Base-by-base conservation (phyloP, 2,113 vertebrate genomes). In the Phaethon lepturus region DNA sequence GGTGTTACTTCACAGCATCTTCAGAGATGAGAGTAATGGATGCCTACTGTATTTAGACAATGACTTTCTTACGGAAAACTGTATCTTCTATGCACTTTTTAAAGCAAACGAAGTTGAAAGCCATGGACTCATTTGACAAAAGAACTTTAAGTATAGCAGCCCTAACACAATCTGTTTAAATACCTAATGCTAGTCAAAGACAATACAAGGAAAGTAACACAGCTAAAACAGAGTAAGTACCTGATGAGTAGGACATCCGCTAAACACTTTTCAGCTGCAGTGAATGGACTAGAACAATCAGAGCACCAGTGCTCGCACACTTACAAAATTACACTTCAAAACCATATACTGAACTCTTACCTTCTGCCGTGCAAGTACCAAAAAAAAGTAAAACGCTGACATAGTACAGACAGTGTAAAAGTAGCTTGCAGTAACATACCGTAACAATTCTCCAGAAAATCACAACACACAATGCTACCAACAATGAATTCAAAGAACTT, bases 291-390 rank as follows among this genome's bases (percentile, higher is more conserved):
- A 53, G 24, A 84, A 79, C 71, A 91, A 75, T 3, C 18, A 28
- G 15, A 88, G 31, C 62, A 91, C 8, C 64, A 73, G 22, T 2
- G 8, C 58, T 53, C 4, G 3, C 38, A 85, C 20, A 40, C 22
- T 79, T 77, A 24, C 47, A 92, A 91, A 78, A 44, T 14, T 25
- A 71, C 25, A 52, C 42, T 53, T 59, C 6, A 10, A 53, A 94
- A 69, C 0, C 0, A 0, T 38, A 58, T 44, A 13, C 13, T 53
- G 33, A 83, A 66, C 0, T 0, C 68, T 33, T 1, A 3, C 11
- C 55, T 77, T 67, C 58, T 44, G 14, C n/a, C 66, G 59, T 0
- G 3, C 3, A 25, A 15, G 17, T 7, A 63, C 38, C 44, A 72
- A 58, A 85, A 55, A 82, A 69, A 6, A 12, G 49, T 16, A 13